Conservation (phyloP, 2,888 invertebrate species). For the Stegana nigrithorax region DNA sequence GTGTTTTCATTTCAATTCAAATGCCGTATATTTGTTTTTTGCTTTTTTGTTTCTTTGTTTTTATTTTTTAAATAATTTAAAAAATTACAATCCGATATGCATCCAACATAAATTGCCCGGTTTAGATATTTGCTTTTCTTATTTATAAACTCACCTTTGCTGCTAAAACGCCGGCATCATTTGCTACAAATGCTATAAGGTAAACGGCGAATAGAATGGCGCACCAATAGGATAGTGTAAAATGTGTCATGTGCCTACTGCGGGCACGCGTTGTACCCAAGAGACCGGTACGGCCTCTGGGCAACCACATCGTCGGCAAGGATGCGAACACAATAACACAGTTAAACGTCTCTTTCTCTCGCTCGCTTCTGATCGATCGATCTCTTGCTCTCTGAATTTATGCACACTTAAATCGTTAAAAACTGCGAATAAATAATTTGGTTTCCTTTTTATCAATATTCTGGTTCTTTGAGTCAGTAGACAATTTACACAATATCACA, state of each 20-base stretch:
- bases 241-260: slow-evolving; percentile 30
- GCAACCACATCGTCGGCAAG: slow-evolving; percentile 55
- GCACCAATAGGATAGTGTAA: slow-evolving; percentile 40
- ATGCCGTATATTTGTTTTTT: not conserved
- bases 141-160: slow-evolving; percentile 61
- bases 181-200: slow-evolving; percentile 49
- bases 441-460: too few relatives aligned
- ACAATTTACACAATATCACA: not conserved
- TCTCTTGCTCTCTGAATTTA: slow-evolving; percentile 26
- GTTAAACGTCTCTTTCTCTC: not conserved
- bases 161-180: slow-evolving; percentile 53
- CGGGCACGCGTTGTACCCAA: slow-evolving; percentile 57
- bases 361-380: not conserved
- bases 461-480: not conserved
- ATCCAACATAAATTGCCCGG: too few relatives aligned
- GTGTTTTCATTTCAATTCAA: too few relatives aligned
- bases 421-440: slow-evolving; percentile 46
- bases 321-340: slow-evolving; percentile 28
- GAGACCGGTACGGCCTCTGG: slow-evolving; percentile 67
- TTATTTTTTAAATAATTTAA: not conserved
- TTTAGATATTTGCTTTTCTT: not conserved
- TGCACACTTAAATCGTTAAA: slow-evolving; percentile 49
- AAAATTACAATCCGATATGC: not conserved
- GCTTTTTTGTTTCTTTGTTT: not conserved
- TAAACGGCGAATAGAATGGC: slow-evolving; percentile 54